Base-by-base conservation (phyloP, 2,113 vertebrate genomes). In the Trochalopteron elliotii region DNA sequence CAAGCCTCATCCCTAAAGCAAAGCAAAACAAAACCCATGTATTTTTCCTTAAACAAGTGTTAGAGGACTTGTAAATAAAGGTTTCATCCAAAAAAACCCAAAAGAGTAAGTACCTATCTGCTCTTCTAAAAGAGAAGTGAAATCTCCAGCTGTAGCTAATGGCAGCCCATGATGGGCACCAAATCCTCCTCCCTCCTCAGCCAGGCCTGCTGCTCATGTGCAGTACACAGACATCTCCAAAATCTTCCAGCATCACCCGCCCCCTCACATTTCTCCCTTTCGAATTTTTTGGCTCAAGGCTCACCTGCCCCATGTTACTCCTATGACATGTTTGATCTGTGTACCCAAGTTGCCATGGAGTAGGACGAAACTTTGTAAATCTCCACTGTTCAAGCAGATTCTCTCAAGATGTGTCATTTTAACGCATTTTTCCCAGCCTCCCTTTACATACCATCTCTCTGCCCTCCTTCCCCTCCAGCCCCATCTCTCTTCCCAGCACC, bases 291-390 rank as follows among this genome's bases (percentile, higher is more conserved):
- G 97, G 94, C 97, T 89, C 31, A 23, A 42, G 22, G 35, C 56
- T 97, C 59, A 97, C 96, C 96, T 96, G 96, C 92, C 89, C 39
- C 31, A 22, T 8, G 53, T 77, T 49, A 82, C 56, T 27, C 42
- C 10, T 23, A 60, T 69, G 40, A 80, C 79, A 83, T 42, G 77
- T 25, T 61, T 91, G 80, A 69, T 84, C 67, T 91, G 67, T 92
- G 76, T 74, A 75, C 55, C 90, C 88, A 69, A 13, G 96, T 96
- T 97, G 93, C 96, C 90, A 96, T 94, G 97, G 95, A 90, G 94
- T 20, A 93, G 70, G 91, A 90, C 68, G 97, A 95, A 97, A 97
- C 88, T 90, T 76, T 53, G 55, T 56, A 95, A 79, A 86, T 89
- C 87, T 81, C 56, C 64, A 42, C 88, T 49, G 61, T 89, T 96